Evolutionary conservation across 2,797 vertebrate species (phyloP).

Genomic region (Acipenser ruthenus): DNA sequence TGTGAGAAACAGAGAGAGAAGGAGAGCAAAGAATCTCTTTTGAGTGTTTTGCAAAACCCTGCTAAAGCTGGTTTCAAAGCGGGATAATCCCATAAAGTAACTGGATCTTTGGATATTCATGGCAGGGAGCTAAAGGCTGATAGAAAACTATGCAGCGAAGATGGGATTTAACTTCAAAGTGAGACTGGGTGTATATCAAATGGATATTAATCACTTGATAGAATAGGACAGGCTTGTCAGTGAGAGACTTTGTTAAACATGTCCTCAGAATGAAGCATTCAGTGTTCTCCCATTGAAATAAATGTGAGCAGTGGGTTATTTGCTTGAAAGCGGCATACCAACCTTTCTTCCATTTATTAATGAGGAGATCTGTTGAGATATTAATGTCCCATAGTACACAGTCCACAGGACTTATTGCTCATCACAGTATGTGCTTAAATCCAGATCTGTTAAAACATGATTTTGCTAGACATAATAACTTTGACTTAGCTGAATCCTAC

Average conservation of each 20-base stretch:
- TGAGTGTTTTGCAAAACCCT: slow-evolving; percentile 14
- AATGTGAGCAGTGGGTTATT: slow-evolving; percentile 7
- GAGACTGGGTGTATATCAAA: slow-evolving; percentile 38
- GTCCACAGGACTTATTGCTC: slow-evolving; percentile 11
- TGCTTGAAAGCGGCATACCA: slow-evolving; percentile 21
- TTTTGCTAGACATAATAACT: too few species aligned
- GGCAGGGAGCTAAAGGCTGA: slow-evolving; percentile 51
- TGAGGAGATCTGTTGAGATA: slow-evolving; percentile 28
- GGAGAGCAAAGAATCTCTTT: slow-evolving; percentile 46
- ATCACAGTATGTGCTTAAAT: too few species aligned
- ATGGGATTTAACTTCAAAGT: slow-evolving; percentile 72
- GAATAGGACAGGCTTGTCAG: slow-evolving; percentile 14
- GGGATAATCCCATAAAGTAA: slow-evolving; percentile 56
- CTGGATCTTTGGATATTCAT: slow-evolving; percentile 75
- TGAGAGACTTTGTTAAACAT: slow-evolving; percentile 4
- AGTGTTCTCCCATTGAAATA: slow-evolving; percentile 8
- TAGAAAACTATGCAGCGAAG: slow-evolving; percentile 63
- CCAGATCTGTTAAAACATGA: too few species aligned
- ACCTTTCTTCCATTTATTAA: slow-evolving; percentile 21
- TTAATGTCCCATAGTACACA: slow-evolving; percentile 4
- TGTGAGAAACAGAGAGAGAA: slow-evolving; percentile 57
- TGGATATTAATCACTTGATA: slow-evolving; percentile 18
- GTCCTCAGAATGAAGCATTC: slow-evolving; percentile 1
- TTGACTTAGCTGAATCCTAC: too few species aligned
- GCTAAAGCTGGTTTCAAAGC: slow-evolving; percentile 15